Percentiles rank a stretch among this genome's conserved stretches.
phyloP scores from a whole-genome alignment of 2,888 invertebrate species.

The Aphidius colemani region DNA sequence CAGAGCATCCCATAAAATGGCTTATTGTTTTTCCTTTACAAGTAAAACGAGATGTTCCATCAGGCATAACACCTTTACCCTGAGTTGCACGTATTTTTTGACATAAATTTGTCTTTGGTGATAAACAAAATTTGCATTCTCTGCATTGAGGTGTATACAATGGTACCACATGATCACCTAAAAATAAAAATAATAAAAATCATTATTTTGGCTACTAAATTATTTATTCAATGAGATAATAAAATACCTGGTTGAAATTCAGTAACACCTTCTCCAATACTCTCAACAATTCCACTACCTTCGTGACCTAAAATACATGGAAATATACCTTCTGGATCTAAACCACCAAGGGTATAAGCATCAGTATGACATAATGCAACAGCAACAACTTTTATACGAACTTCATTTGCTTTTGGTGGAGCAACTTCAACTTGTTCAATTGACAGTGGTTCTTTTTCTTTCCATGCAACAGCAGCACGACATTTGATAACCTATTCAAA shows the following conservation, averaged over 20 bases:
- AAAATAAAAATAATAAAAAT: slow-evolving; percentile 30
- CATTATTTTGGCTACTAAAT: too few species aligned
- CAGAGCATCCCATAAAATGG: slow-evolving; percentile 97
- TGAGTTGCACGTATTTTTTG: slow-evolving; percentile 87
- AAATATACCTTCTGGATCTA: slow-evolving; percentile 89
- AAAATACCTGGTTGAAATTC: slow-evolving; percentile 75
- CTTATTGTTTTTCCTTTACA: slow-evolving; percentile 79
- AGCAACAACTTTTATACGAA: slow-evolving; percentile 77
- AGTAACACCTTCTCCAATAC: slow-evolving; percentile 90
- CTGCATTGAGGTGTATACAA: slow-evolving; percentile 96
- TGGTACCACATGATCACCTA: slow-evolving; percentile 95
- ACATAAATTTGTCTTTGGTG: slow-evolving; percentile 95
- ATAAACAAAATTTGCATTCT: slow-evolving; percentile 95
- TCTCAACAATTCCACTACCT: slow-evolving; percentile 96
- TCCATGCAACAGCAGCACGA: slow-evolving; percentile 97
- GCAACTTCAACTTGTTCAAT: slow-evolving; percentile 93
- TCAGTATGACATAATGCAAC: slow-evolving; percentile 93
- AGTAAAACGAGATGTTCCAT: slow-evolving; percentile 85
- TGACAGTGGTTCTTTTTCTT: slow-evolving; percentile 82
- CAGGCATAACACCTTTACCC: slow-evolving; percentile 90
- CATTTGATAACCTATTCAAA: slow-evolving; percentile 78
- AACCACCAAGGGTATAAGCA: slow-evolving; percentile 84
- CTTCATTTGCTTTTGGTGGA: slow-evolving; percentile 93
- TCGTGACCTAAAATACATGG: slow-evolving; percentile 96
- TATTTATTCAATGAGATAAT: slow-evolving; percentile 11